Conservation (phyloP, 1,140 invertebrate species). For the silkworm (Bombyx mori) region DNA sequence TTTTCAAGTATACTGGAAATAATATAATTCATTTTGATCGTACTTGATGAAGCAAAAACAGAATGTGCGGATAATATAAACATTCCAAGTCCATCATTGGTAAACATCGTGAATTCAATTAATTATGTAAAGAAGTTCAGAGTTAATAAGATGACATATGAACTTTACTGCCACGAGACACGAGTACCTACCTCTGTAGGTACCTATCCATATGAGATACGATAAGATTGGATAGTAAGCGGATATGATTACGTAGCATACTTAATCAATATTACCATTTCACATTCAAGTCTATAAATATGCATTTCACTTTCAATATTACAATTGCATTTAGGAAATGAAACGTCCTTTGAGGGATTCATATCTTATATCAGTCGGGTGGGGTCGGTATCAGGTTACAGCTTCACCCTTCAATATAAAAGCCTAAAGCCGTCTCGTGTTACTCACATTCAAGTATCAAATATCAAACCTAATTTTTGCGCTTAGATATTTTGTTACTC, state of each 20-base stretch:
- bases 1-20: too few relatives aligned
- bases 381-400: constrained; percentile 52
- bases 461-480: constrained; percentile 5
- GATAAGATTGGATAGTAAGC: constrained; percentile 5
- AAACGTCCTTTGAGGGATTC: constrained; percentile 33
- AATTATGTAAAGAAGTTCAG: constrained; percentile 16
- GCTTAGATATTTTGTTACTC: too few relatives aligned
- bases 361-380: constrained; percentile 35
- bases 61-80: not conserved
- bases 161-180: constrained; percentile 12
- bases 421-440: constrained; percentile 41
- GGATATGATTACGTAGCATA: not conserved
- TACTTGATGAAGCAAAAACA: too few relatives aligned
- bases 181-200: constrained; percentile 7
- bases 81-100: constrained; percentile 14
- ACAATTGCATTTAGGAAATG: constrained; percentile 60
- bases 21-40: too few relatives aligned
- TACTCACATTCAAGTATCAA: constrained; percentile 41
- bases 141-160: constrained; percentile 16
- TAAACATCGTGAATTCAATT: constrained; percentile 28
- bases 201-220: not conserved
- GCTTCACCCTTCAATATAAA: constrained; percentile 58
- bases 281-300: not conserved
- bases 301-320: constrained; percentile 29
- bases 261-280: not conserved